Percentiles rank a stretch among this genome's conserved stretches.
Conservation (phyloP, 2,797 vertebrate genomes). For the Falco naumanni region DNA sequence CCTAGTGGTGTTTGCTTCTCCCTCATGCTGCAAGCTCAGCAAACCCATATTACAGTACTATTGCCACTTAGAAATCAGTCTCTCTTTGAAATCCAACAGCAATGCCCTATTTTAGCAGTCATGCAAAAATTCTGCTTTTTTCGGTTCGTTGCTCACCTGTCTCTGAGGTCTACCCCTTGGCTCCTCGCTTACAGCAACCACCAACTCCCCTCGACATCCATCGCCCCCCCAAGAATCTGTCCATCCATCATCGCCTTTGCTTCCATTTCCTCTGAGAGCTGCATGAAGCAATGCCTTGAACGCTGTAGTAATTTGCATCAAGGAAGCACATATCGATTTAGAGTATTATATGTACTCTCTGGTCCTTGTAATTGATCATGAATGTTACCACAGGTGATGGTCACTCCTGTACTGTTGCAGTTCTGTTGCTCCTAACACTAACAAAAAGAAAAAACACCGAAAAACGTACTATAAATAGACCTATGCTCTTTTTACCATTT, state of each 20-base stretch:
- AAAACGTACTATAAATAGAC: accelerated
- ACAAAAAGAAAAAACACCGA: background rate
- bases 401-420: background rate
- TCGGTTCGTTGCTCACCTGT: accelerated
- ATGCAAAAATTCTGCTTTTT: background rate
- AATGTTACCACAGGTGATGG: accelerated
- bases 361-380: accelerated
- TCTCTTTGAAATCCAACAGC: background rate
- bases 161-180: background rate
- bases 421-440: background rate
- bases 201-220: background rate
- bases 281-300: background rate
- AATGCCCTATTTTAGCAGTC: background rate
- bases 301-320: background rate
- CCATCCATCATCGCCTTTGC: background rate
- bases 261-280: background rate
- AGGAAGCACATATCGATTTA: background rate
- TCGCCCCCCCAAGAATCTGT: background rate
- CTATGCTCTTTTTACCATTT: background rate
- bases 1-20: accelerated
- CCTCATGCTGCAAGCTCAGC: background rate
- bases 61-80: background rate
- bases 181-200: background rate
- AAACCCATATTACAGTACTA: background rate
- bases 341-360: accelerated